These are phyloP conservation scores for Phataginus tricuspis DNA, from an alignment of 2,797 vertebrate genomes.

Conservation along the genomic window DNA sequence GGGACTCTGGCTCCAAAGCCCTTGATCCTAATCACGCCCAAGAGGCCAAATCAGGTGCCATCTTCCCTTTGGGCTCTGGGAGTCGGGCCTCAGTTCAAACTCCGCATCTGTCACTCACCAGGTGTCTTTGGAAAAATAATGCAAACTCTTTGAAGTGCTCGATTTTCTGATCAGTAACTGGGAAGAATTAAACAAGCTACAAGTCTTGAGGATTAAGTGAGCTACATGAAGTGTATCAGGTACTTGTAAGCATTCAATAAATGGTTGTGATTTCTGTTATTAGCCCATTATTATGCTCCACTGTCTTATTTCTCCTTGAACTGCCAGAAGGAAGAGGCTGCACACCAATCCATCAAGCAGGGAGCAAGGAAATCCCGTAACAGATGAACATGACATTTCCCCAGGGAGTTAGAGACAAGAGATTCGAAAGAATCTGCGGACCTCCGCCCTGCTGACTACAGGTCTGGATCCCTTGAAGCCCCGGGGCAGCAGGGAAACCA, in stretches of 20 bases:
- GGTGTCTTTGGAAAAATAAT: neutral
- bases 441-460: neutral
- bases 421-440: neutral
- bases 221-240: neutral
- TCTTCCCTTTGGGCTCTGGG: neutral
- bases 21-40: neutral
- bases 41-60: neutral
- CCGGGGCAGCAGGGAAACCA: neutral
- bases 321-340: neutral
- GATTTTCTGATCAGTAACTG: neutral
- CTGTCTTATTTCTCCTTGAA: neutral
- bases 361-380: neutral
- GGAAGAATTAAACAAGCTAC: neutral
- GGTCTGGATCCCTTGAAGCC: neutral
- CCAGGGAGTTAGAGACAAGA: neutral
- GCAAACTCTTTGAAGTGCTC: neutral
- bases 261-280: neutral
- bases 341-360: neutral
- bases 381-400: neutral
- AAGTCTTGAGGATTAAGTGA: neutral
- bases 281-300: neutral
- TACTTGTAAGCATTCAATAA: neutral
- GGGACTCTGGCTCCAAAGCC: neutral
- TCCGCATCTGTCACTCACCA: no score
- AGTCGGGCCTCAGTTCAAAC: neutral